Evolutionary conservation across 1,140 invertebrate genomes (phyloP), one percentile per base, ranked within the genome.

Genomic region (Drosophila mayri): DNA sequence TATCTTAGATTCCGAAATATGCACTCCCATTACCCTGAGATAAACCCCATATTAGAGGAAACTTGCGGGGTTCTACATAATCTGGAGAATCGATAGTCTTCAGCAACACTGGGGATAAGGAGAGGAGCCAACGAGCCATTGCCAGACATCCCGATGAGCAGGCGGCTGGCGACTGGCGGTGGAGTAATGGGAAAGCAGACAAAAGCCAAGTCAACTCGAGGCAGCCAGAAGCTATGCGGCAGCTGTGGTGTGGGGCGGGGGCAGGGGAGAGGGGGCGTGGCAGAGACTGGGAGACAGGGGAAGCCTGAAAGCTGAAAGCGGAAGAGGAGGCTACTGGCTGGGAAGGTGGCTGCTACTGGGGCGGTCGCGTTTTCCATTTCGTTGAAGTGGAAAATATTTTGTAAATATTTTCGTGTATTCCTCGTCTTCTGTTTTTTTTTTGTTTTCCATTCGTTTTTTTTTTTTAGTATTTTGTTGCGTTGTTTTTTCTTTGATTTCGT

Each of bases 341-440:
- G 55, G 40, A 37, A 49, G 60, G 75, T 35, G 65, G 40, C 73
- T 54, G 85, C 71, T 49, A 76, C 80, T 85, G 81, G 85, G 86
- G 85, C 81, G 85, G 86, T 84, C 86, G 85, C 82, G 84, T 86
- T 91, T 91, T 87, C 87, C 87, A 90, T 90, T 83, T 90, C 88
- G 87, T 90, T 91, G 90, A 90, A 90, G 90, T 90, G 88, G 81
- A 91, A 90, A 90, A 90, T 91, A 91, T 91, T 90, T 91, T 91
- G 87, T 90, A 90, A 90, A 90, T 90, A 91, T 91, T 91, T 90
- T 91, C 71, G 73, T 82, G 63, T 83, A 64, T 79, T 83, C 61
- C 62, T 58, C 47, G 64, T 59, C 64, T 55, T 61, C 55, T 25
- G 67, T 44, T 63, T 40, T 80, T 40, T 80, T 74, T 78, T 61